Conservation (phyloP, 2,888 invertebrate genomes). For the Prenolepis imparis region DNA sequence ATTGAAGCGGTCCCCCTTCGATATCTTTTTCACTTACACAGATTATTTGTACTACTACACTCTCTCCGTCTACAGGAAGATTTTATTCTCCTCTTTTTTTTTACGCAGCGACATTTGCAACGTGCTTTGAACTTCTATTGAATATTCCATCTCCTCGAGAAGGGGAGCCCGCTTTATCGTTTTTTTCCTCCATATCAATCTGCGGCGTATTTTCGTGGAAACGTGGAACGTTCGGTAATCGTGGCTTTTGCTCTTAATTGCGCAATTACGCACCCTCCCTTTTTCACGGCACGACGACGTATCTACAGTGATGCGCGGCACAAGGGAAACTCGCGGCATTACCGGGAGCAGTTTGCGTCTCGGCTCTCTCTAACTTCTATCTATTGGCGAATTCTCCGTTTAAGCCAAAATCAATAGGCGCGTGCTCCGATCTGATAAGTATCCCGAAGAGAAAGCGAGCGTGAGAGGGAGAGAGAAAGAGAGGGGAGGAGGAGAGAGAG, state of each 20-base stretch:
- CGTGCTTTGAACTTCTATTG: conserved; percentile 5
- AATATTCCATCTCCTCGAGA: not conserved
- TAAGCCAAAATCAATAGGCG: conserved; percentile 75
- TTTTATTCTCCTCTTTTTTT: conserved; percentile 2
- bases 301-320: conserved; percentile 53
- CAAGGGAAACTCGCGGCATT: conserved; percentile 63
- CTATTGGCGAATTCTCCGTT: conserved; percentile 67
- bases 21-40: not conserved
- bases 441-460: conserved; percentile 54
- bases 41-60: not conserved
- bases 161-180: not conserved
- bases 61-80: not conserved
- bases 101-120: not conserved
- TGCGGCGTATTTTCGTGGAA: conserved; percentile 32
- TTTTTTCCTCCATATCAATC: not conserved
- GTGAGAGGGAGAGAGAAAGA: not conserved
- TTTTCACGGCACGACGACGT: conserved; percentile 57
- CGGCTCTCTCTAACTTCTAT: conserved; percentile 69
- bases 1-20: not conserved
- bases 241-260: conserved; percentile 28
- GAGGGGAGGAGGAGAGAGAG: conserved; percentile 1
- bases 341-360: conserved; percentile 51
- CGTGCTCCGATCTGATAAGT: conserved; percentile 73
- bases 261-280: conserved; percentile 43
- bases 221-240: conserved; percentile 36